Evolutionary conservation across 2,113 vertebrate species (phyloP).

Genomic region (Brachyhypopomus occidentalis): DNA sequence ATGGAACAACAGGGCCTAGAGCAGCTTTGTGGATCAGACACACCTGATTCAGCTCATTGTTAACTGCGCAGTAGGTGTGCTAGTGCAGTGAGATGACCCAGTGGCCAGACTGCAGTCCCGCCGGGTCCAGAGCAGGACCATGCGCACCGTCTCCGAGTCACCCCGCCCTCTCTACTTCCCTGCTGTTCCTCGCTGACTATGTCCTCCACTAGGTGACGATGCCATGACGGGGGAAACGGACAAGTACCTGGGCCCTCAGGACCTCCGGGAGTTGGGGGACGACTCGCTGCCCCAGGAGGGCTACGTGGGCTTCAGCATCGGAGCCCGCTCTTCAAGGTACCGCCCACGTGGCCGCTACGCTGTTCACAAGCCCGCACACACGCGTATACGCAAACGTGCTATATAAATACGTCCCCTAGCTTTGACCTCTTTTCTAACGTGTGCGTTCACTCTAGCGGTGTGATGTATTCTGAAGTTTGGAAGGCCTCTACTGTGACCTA

Average conservation of each 20-base stretch:
- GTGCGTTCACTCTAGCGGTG: not conserved
- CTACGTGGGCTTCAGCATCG: slow-evolving; percentile 96
- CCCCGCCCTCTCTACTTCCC: not conserved
- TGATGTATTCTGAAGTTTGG: not conserved
- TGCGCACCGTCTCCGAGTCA: no score
- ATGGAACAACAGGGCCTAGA: no score
- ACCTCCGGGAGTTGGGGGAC: slow-evolving; percentile 93
- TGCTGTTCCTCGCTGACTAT: slow-evolving; percentile 36
- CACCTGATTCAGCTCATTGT: no score
- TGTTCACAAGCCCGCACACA: not conserved
- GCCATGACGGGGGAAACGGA: slow-evolving; percentile 95
- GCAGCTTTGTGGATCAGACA: no score
- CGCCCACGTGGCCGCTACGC: not conserved
- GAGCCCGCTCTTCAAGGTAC: slow-evolving; percentile 94
- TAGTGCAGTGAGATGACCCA: no score
- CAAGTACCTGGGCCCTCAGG: slow-evolving; percentile 95
- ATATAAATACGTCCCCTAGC: not conserved
- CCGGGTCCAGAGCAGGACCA: no score
- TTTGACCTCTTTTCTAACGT: not conserved
- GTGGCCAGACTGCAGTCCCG: no score
- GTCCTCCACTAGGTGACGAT: slow-evolving; percentile 86
- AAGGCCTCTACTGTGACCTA: not conserved
- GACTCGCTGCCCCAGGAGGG: slow-evolving; percentile 96
- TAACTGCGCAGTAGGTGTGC: no score
- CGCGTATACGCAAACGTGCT: not conserved